Base-by-base conservation (phyloP, 2,888 invertebrate species). In the Acronicta leporina region DNA sequence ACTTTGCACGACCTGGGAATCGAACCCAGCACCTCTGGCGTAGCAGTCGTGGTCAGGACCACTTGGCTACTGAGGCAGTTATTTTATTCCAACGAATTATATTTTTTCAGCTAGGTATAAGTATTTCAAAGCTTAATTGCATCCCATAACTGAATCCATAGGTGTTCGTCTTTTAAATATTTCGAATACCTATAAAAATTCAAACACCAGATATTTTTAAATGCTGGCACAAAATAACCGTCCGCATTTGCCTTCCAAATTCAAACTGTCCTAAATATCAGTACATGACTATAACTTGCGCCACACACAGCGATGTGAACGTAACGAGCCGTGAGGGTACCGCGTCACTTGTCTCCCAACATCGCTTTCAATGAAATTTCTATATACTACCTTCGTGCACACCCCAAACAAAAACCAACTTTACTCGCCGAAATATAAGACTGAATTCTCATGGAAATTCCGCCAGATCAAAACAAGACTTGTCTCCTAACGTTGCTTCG, bases 301-400 rank as follows among this genome's bases (percentile, higher is more conserved):
- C 74, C 73, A 72, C 57, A 74, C 65, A 54, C 64, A 30, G 68
- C 68, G 57, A 65, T 65, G 48, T 42, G 30, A 57, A 80, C 71
- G 83, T 85, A 85, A 84, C 85, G 83, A 87, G 81, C 69, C 83
- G 81, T 82, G 68, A 84, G 79, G 79, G 75, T 69, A 69, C 80
- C 63, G 58, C 76, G 84, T 83, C 88, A 86, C 83, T 83, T 85
- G 79, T 82, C 81, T 78, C 68, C 75, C 67, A 63, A 65, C 68
- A 72, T 53, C 77, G 77, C 79, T 78, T 20, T 66, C 84, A 75
- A 83, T 83, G 83, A 82, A 87, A 86, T 86, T 86, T 86, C 88
- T 85, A 88, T 86, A 85, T 71, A 75, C 66, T 44, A 42, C 54
- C 50, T 53, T 40, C 52, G 60, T 50, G 47, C 52, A 16, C n/a